Base-by-base conservation (phyloP, 2,888 invertebrate genomes). In the Plemyria rubiginata region DNA sequence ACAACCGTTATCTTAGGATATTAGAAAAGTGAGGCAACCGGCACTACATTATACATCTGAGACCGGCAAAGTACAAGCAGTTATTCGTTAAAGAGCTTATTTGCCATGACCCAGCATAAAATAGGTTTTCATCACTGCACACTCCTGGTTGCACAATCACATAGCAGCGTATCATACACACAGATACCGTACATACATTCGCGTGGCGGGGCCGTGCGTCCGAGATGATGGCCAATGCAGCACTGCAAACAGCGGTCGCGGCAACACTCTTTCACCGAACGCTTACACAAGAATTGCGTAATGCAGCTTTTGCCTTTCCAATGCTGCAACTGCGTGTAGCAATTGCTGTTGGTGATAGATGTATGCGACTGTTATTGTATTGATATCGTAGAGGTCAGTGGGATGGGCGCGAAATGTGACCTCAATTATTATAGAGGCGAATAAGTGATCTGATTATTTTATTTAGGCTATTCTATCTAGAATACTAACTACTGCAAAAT, bases 261-360 rank as follows among this genome's bases (percentile, higher is more conserved):
- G 75, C 64, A 76, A 78, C 70, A 78, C 81, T 90, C 90, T 90
- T 90, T 90, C 90, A 88, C 90, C 79, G 75, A 72, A 70, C 74
- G 72, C 77, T 83, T 86, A 90, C 90, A 88, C 91, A 88, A 90
- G 85, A 84, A 78, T 70, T 66, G 61, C 70, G 88, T 90, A 85
- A 86, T 82, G 84, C 87, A 90, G 74, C 81, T 82, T 79, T 84
- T 83, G 87, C 88, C 88, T 90, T 90, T 89, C 89, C 85, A 89
- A 85, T 81, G 77, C 78, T 81, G 81, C 81, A 78, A 77, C 75
- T 67, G 75, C 73, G 81, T 84, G 80, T 76, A 83, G 82, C 84
- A 82, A 85, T 76, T 80, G 73, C 74, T 78, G 72, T 74, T 78
- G 60, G 72, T 74, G 73, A 77, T 72, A 70, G 67, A 70, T 70